Evolutionary conservation across 2,888 invertebrate genomes (phyloP), one percentile per base, ranked within the genome.

Genomic region (Rotaria sp.): DNA sequence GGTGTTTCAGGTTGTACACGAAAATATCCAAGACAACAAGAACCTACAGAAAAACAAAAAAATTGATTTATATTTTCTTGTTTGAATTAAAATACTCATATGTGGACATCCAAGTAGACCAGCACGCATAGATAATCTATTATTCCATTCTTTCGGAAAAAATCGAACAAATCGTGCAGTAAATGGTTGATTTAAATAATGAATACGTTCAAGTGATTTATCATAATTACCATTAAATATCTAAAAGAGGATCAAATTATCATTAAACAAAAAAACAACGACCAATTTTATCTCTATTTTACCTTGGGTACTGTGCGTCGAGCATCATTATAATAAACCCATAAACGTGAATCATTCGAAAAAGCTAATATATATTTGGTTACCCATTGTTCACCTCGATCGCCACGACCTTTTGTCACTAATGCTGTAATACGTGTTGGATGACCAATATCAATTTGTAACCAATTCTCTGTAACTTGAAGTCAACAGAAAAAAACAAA

Each of bases 171-270:
- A 92, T 45, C 92, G 89, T 35, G 92, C 92, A 7, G 91, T 91
- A 89, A 93, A 92, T 2, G 92, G 92, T 24, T 91, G 90, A 88
- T 92, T 92, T 85, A 93, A 90, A 89, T 92, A 92, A 88, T 92
- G 92, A 24, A 91, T 89, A 84, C 92, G 88, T 88, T 92, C 92
- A 35, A 92, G 91, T 86, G 91, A 89, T 88, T 92, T 92, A 89
- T 93, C 92, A 89, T 91, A 91, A 88, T 92, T 93, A 13, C 92
- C 93, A 15, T 92, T 92, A 88, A 93, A 93, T 87, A 91, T 89
- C 92, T 92, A n/a, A 91, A 50, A 92, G 90, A 24, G 13, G 13
- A 26, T 13, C 26, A 67, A 3, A 38, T 26, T 30, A 30, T 30
- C 1, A 30, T 59, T 88, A 92, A 91, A 87, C n/a, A n/a, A 91